Base-by-base conservation (phyloP, 2,797 vertebrate genomes). In the Pangasius macronema region DNA sequence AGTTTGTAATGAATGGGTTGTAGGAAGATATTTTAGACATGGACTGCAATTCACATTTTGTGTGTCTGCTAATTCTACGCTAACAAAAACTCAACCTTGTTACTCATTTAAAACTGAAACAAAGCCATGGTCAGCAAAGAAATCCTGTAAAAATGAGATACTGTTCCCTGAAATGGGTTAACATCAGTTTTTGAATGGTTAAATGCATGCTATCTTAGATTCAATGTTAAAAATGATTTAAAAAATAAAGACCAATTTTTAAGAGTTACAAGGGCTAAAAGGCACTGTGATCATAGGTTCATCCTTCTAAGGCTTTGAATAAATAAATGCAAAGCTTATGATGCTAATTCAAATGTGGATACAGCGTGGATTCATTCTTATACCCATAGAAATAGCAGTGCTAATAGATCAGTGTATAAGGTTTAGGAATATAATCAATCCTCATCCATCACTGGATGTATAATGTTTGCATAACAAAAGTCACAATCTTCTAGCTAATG, bases 391-490 rank as follows among this genome's bases (percentile, higher is more conserved):
- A 61, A 83, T 13, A 42, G 49, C 33, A 20, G 0, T 53, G 46
- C 76, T 39, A 83, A 65, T 67, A 83, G 30, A 83, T 83, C 57
- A 76, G 36, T 70, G 27, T 72, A 68, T 81, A 46, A 46, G 36
- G 30, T 67, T 53, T 61, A 22, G 46, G 55, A 65, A 65, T 83
- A 76, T 83, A 87, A 72, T 82, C 57, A 46, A 57, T 82, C 57
- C 57, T 82, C 57, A 61, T 82, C 36, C 39, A 13, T 82, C 57
- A 59, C 79, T 63, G 59, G 33, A 46, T 61, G 46, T 75, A n/a
- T 30, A 83, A 67, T 57, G 27, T 82, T 86, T 86, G 80, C 30
- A 83, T 82, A 75, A 87, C 53, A 83, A 75, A 51, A 76, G 39
- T 46, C 81, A 67, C 63, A 33, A 14, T 82, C 65, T 80, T 73